Base-by-base conservation (phyloP, 2,888 invertebrate species). In the Drosophila infuscata region DNA sequence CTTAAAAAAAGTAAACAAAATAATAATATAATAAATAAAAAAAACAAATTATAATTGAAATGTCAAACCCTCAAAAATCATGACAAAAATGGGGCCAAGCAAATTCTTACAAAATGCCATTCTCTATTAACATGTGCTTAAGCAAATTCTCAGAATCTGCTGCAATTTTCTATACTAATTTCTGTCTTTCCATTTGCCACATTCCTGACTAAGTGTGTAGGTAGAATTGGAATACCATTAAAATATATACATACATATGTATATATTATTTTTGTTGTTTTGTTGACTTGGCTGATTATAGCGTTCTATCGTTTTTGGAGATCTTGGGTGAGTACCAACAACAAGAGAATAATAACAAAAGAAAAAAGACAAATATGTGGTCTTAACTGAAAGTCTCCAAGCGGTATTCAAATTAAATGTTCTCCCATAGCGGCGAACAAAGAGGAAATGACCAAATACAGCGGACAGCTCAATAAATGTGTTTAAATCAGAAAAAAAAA, bases 401-500 rank as follows among this genome's bases (percentile, higher is more conserved):
- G 29, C 38, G 56, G 63, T 88, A 87, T 88, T 82, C 76, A 88
- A 88, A 87, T 88, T 72, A 75, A 79, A 76, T 73, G 72, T 76
- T 77, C 85, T 77, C 79, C 61, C 46, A 71, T n/a, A 51, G 52
- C 51, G 25, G 33, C 57, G 57, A 56, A 12, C 36, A 58, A 78
- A 82, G 81, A 75, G 79, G 84, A 88, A 87, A 87, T 86, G 79
- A 78, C 89, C 88, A 84, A 87, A 84, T 82, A 75, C 66, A 70
- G 65, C 72, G 69, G 17, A 0, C 29, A n/a, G 36, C 38, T 36
- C 29, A 52, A 15, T 36, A 41, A 35, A 33, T 51, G 46, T 35
- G 46, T 30, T 58, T 32, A 46, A 25, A 38, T 36, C 54, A 59
- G 43, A 60, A 57, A 53, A 60, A 38, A 35, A 29, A 60, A 38